Evolutionary conservation across 2,888 invertebrate species (phyloP), one percentile per base, ranked within the genome.

Genomic region (Ichneumoninae sp.): DNA sequence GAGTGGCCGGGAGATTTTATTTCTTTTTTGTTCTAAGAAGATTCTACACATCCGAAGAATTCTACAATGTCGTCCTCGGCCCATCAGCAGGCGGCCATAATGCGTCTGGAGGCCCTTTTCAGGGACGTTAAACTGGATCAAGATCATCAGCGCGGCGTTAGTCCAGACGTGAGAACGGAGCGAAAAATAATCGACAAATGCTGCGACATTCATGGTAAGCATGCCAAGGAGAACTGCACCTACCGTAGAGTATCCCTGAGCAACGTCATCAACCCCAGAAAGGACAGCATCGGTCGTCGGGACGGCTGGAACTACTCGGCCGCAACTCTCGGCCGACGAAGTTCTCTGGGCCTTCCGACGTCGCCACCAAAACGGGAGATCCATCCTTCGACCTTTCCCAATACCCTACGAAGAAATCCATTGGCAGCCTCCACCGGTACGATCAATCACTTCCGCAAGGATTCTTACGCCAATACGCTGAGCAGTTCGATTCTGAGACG

Each of bases 331-430:
- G 86, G 84, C 3, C 86, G 87, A 16, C 79, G 87, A 57, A 86
- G 84, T 65, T 87, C 87, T 8, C 57, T 87, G 62, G 86, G 87
- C 26, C 66, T 86, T 83, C 95, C 96, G n/a, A 94, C 94, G 76
- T 95, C 95, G 80, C 95, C 94, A 84, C 94, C 88, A 0, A 94
- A 93, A 85, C 94, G 95, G 4, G 96, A 96, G 87, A 88, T 96
- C 86, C 97, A 97, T 91, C 97, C 97, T 0, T 96, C 96, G 30
- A 95, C 95, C 36, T 97, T 97, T 91, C 96, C 97, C 69, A 95
- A 96, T 86, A 95, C 95, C 60, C 94, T 97, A 78, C 94, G 97
- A 0, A 95, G 95, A 78, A 96, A 96, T 88, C 94, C 95, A 0
- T 93, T 94, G 84, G 95, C 94, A 0, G 91, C 92, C 0, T 94